Evolutionary conservation across 2,113 vertebrate genomes (phyloP).

Genomic region (Pantherophis guttatus): DNA sequence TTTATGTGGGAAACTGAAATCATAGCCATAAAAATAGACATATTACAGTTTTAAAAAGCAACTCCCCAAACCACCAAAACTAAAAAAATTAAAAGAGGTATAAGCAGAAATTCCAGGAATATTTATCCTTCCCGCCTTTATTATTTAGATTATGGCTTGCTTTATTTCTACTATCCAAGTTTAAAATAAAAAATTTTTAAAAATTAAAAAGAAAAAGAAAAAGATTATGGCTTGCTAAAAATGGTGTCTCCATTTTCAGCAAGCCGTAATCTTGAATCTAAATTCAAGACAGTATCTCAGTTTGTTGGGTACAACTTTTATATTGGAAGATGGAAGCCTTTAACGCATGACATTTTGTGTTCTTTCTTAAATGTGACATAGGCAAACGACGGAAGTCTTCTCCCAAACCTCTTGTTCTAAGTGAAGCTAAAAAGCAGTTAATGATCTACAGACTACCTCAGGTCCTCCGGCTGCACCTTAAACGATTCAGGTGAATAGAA

Average conservation of each 20-base stretch:
- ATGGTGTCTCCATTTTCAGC: background rate
- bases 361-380: slow-evolving; percentile 56
- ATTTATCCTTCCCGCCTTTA: rapidly evolving
- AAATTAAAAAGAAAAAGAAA: no score
- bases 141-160: background rate
- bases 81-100: background rate
- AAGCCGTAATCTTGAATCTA: no score
- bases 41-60: background rate
- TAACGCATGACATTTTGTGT: slow-evolving; percentile 20
- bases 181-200: no score
- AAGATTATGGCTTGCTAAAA: background rate
- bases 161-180: background rate
- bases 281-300: background rate
- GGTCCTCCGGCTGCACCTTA: slow-evolving; percentile 99
- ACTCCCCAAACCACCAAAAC: background rate
- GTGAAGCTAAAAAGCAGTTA: slow-evolving; percentile 97
- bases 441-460: slow-evolving; percentile 99
- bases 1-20: background rate
- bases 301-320: background rate
- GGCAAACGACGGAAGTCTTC: slow-evolving; percentile 92
- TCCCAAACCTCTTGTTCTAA: slow-evolving; percentile 92
- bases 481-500: slow-evolving; percentile 90
- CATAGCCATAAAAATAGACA: background rate
- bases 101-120: background rate
- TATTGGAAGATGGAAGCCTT: background rate